Conservation (phyloP, 2,113 vertebrate species). For the Numenius arquata region DNA sequence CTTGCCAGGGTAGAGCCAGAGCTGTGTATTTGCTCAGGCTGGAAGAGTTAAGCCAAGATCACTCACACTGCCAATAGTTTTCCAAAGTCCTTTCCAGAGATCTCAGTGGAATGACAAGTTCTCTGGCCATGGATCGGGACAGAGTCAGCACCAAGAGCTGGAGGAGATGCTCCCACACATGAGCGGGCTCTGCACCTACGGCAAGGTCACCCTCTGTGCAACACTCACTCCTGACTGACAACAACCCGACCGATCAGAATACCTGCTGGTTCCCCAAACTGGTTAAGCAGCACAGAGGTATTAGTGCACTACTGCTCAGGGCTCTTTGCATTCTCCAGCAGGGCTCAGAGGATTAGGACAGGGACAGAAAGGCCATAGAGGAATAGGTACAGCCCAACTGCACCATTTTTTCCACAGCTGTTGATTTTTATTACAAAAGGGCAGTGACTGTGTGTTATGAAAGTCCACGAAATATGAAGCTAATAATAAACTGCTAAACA, state of each 20-base stretch:
- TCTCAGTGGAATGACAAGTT: not conserved
- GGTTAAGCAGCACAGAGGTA: not conserved
- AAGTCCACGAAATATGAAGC: not conserved
- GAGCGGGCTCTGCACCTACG: not conserved
- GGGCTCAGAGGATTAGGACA: not conserved
- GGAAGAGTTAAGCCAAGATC: not conserved
- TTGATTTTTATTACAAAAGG: not conserved
- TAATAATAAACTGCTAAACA: not conserved
- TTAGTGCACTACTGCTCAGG: not conserved
- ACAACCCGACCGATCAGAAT: fast-evolving
- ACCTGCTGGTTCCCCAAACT: fast-evolving
- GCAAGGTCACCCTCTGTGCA: not conserved
- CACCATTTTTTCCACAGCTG: not conserved
- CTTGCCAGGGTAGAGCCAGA: not conserved
- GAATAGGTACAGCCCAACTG: not conserved
- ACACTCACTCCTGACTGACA: not conserved
- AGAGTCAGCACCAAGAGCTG: not conserved
- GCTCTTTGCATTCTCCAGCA: not conserved
- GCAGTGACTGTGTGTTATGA: not conserved
- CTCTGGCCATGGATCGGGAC: not conserved
- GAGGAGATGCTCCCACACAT: not conserved
- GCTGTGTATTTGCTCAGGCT: not conserved
- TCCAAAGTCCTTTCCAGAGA: not conserved
- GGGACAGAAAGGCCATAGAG: not conserved
- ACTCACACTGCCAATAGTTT: not conserved